Base-by-base conservation (phyloP, 2,888 invertebrate genomes). In the Athalia rosae region DNA sequence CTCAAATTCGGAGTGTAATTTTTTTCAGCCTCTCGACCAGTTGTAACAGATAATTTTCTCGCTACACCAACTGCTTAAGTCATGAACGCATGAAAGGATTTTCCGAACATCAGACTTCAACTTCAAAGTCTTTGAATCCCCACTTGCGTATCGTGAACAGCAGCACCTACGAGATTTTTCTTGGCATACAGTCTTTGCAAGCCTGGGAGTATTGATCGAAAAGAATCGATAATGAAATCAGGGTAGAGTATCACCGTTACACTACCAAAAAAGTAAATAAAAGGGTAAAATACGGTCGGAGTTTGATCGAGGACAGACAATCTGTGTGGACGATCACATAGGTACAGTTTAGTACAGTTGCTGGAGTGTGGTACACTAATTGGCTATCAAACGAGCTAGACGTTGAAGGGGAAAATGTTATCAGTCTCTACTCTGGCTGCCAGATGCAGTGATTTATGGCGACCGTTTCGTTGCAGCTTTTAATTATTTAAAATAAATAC, bases 371-470 rank as follows among this genome's bases (percentile, higher is more conserved):
- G 53, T 67, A 67, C 50, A 58, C 71, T 71, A 71, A 71, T 71
- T 71, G 71, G 56, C 71, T 71, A 71, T 71, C 71, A 71, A 58
- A 5, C 53, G 11, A 47, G 71, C 43, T 45, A 59, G 41, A 58
- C 47, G 71, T 7, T 71, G 59, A 50, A 53, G 63, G 45, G 47
- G 47, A 64, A 56, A 71, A 43, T 71, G 71, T 71, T 59, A 58
- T 53, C 67, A 67, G 28, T 53, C 59, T 58, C 45, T 58, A 58
- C 56, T 71, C 13, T 8, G 41, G 45, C 13, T 41, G 28, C 5
- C 5, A 5, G 6, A 7, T 53, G 67, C 67, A 53, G 67, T 50
- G 67, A 67, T 67, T 9, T 11, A 11, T 53, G 53, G 53, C 9
- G 11, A 9, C 11, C 9, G 6, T 9, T n/a, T 53, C 53, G 0